These are phyloP conservation scores for human (Homo sapiens) DNA, from an alignment of 2,113 vertebrate species.

Conservation along the genomic window DNA sequence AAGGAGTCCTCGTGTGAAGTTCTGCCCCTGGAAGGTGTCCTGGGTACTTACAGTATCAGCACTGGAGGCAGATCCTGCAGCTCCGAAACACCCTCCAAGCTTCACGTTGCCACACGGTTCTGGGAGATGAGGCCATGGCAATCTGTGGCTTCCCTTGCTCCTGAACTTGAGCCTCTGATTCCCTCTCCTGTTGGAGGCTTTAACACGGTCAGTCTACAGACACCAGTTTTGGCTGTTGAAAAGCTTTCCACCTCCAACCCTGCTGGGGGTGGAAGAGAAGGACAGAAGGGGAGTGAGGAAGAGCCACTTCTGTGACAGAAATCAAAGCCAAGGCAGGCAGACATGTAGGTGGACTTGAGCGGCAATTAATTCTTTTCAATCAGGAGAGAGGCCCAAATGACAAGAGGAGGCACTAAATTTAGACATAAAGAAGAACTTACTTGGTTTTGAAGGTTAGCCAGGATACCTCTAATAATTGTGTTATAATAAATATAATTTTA, in stretches of 20 bases:
- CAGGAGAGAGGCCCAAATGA: background rate
- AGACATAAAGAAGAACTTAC: background rate
- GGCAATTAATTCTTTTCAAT: background rate
- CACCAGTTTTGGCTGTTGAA: background rate
- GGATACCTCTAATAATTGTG: background rate
- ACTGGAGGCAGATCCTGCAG: fast-evolving
- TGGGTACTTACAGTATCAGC: background rate
- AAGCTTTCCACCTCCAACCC: background rate
- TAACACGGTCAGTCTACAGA: background rate
- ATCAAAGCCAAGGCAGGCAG: background rate
- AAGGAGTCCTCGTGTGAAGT: background rate
- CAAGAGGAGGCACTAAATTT: background rate
- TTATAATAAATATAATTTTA: background rate
- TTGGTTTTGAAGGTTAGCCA: background rate
- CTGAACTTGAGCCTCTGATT: background rate
- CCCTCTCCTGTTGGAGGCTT: background rate
- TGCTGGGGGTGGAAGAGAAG: background rate
- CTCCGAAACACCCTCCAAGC: fast-evolving
- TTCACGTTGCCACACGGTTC: fast-evolving
- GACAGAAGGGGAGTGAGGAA: background rate
- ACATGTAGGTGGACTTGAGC: background rate
- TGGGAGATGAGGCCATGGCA: background rate
- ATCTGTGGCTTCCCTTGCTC: background rate
- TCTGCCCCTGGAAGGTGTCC: background rate
- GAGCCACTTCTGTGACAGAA: background rate